phyloP scores from a whole-genome alignment of 2,888 invertebrate genomes.

The Brenthis hecate region DNA sequence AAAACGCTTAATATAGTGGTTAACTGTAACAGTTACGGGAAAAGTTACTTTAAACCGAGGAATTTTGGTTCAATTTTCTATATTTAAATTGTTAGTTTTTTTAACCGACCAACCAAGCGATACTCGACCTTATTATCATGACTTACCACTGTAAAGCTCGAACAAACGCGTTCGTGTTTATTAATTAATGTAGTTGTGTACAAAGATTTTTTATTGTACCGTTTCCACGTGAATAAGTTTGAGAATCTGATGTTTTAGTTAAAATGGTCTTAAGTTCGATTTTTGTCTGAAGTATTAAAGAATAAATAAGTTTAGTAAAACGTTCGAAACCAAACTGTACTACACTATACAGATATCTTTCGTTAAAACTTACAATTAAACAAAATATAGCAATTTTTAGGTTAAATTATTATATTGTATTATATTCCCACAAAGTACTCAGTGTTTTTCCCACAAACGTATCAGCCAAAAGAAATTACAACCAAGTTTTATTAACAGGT shows the following conservation, averaged over 20 bases:
- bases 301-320: too few relatives aligned
- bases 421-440: conserved; percentile 4
- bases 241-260: conserved; percentile 12
- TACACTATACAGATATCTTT: too few relatives aligned
- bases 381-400: neutral
- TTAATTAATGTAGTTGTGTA: conserved; percentile 31
- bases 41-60: conserved; percentile 13
- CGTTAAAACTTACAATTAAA: too few relatives aligned
- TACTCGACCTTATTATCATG: conserved; percentile 7
- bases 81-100: neutral
- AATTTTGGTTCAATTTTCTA: conserved; percentile 7
- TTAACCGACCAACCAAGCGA: neutral
- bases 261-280: neutral
- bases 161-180: conserved; percentile 22
- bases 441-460: conserved; percentile 12
- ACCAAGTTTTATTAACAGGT: conserved; percentile 8
- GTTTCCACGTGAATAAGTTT: conserved; percentile 27
- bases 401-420: neutral
- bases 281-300: neutral
- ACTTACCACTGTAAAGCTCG: conserved; percentile 8
- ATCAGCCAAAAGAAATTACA: conserved; percentile 7
- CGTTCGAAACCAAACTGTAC: too few relatives aligned
- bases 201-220: conserved; percentile 18
- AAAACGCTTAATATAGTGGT: conserved; percentile 37
- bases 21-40: conserved; percentile 28